Conservation (phyloP, 2,113 vertebrate genomes). For the Crotalus horridus region DNA sequence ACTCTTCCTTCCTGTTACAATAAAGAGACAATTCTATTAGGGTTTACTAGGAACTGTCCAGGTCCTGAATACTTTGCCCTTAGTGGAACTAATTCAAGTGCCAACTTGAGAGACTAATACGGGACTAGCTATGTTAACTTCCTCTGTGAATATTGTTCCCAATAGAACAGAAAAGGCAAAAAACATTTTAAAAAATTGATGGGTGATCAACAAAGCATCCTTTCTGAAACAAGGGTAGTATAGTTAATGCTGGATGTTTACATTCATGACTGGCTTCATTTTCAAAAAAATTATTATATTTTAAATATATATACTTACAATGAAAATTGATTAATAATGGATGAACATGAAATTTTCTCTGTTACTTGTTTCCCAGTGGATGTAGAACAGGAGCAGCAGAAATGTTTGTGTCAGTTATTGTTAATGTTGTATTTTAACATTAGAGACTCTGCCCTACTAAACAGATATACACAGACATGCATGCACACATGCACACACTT, state of each 20-base stretch:
- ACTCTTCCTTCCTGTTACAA: neutral
- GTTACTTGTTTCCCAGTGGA: neutral
- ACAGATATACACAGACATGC: neutral
- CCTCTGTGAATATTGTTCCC: neutral
- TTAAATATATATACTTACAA: neutral
- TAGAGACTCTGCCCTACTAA: neutral
- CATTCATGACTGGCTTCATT: neutral
- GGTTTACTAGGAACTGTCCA: neutral
- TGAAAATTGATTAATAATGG: neutral
- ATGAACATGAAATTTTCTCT: neutral
- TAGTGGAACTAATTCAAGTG: neutral
- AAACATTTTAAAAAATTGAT: neutral
- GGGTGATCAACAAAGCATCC: neutral
- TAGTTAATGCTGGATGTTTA: neutral
- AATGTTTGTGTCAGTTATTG: neutral
- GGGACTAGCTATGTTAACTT: neutral
- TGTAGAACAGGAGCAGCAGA: neutral
- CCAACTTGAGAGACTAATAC: neutral
- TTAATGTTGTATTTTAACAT: neutral
- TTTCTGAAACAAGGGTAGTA: neutral
- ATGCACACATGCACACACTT: neutral
- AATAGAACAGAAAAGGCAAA: neutral
- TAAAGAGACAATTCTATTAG: too few species aligned
- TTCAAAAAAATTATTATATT: neutral
- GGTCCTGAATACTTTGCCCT: neutral